These are phyloP conservation scores for Anguilla megastoma DNA, from an alignment of 2,797 vertebrate genomes.

Conservation along the genomic window DNA sequence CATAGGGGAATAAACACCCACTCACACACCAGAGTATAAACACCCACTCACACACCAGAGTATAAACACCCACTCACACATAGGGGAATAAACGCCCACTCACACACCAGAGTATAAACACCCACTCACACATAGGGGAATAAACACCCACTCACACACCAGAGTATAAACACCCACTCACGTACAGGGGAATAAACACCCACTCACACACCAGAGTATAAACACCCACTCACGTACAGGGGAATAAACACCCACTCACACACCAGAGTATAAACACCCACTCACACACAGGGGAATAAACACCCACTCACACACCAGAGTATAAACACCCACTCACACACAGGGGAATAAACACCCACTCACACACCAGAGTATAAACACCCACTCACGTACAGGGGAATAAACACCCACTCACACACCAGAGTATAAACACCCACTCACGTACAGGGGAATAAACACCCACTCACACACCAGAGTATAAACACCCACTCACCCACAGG, in stretches of 20 bases:
- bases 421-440: neutral
- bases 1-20: neutral
- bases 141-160: neutral
- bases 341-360: neutral
- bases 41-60: neutral
- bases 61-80: slow-evolving; percentile 5
- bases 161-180: too few relatives aligned
- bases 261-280: neutral
- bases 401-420: neutral
- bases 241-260: slow-evolving; percentile 17
- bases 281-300: neutral
- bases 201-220: too few relatives aligned
- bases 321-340: too few relatives aligned
- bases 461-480: neutral
- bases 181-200: too few relatives aligned
- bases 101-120: neutral
- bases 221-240: too few relatives aligned
- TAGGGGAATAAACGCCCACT: neutral
- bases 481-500: neutral
- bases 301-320: neutral
- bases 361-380: neutral
- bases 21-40: too few relatives aligned
- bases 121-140: neutral
- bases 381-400: neutral
- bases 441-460: neutral